Evolutionary conservation across 2,888 invertebrate species (phyloP).

Genomic region (Agrochola circellaris): DNA sequence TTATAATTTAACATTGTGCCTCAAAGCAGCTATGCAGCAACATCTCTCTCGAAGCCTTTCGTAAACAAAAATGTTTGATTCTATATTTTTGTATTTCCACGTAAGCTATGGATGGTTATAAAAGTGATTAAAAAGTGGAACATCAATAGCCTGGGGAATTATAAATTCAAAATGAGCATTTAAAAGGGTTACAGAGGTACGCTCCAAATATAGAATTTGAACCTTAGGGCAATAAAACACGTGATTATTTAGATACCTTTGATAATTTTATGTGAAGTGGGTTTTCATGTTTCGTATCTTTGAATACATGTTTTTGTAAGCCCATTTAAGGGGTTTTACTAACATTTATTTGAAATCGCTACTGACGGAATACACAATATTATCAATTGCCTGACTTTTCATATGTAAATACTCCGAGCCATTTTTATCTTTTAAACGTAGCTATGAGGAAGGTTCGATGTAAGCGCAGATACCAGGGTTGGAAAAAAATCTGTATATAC

Average conservation of each 20-base stretch:
- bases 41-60: not conserved
- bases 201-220: not conserved
- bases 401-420: not conserved
- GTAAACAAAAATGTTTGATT: not conserved
- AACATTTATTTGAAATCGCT: not conserved
- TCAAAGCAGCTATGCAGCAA: too few relatives aligned
- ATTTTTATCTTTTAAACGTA: not conserved
- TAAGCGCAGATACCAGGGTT: not conserved
- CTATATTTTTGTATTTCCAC: not conserved
- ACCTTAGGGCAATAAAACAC: slow-evolving; percentile 11
- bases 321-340: not conserved
- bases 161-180: slow-evolving; percentile 42
- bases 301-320: not conserved
- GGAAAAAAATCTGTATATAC: too few relatives aligned
- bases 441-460: not conserved
- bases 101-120: not conserved
- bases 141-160: slow-evolving; percentile 19
- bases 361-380: too few relatives aligned
- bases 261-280: slow-evolving; percentile 11
- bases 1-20: not conserved
- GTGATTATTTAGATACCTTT: slow-evolving; percentile 22
- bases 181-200: slow-evolving; percentile 18
- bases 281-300: not conserved
- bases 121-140: slow-evolving; percentile 33
- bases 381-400: not conserved